A percentile compares a stretch with the other conserved stretches of the same genome.
phyloP scores from a whole-genome alignment of 2,113 vertebrate genomes.

The Xyliphius kryptos region DNA sequence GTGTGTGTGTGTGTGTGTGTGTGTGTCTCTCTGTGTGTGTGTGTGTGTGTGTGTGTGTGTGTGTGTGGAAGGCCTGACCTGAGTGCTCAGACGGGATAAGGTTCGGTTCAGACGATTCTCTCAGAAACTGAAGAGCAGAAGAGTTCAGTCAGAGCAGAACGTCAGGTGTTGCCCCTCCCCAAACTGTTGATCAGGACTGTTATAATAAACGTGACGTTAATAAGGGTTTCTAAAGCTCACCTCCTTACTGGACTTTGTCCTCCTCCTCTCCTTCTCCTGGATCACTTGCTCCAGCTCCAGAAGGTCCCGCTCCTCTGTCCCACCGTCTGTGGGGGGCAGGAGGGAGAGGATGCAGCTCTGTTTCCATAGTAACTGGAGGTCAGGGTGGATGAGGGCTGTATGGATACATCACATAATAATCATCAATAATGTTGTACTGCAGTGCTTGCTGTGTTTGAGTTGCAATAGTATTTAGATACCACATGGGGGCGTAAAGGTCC shows the following conservation, averaged over 20 bases:
- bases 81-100: slow-evolving; percentile 47
- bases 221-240: slow-evolving; percentile 40
- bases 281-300: slow-evolving; percentile 25
- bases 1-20: too few relatives aligned
- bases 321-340: background rate
- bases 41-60: too few relatives aligned
- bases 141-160: background rate
- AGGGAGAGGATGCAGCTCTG: slow-evolving; percentile 31
- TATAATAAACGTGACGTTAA: too few relatives aligned
- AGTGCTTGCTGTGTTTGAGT: too few relatives aligned
- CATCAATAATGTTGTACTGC: too few relatives aligned
- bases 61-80: slow-evolving; percentile 44
- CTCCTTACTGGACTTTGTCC: slow-evolving; percentile 45
- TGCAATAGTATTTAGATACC: too few relatives aligned
- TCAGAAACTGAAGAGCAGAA: slow-evolving; percentile 52
- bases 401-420: background rate
- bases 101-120: slow-evolving; percentile 51
- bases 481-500: too few relatives aligned
- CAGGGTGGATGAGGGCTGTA: slow-evolving; percentile 48
- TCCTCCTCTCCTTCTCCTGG: slow-evolving; percentile 40
- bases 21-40: background rate
- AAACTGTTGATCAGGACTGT: too few relatives aligned
- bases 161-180: background rate
- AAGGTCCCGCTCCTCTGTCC: background rate
- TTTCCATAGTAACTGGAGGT: slow-evolving; percentile 55